Percentiles rank a stretch among this genome's conserved stretches.
These are phyloP conservation scores for Myotis davidii DNA, from an alignment of 2,113 vertebrate genomes.

Conservation along the genomic window DNA sequence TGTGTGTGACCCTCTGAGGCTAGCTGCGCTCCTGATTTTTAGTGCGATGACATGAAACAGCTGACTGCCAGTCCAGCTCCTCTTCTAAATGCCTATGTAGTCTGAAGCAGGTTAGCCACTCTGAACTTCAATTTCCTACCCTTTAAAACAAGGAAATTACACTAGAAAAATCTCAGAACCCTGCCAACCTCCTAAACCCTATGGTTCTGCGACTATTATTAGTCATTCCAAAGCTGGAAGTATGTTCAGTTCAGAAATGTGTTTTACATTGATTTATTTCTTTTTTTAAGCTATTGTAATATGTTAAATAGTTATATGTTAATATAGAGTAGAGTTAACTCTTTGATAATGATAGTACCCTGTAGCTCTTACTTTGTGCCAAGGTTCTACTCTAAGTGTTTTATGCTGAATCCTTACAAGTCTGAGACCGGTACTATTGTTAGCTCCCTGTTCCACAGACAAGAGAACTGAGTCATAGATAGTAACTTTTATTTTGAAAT, in stretches of 20 bases:
- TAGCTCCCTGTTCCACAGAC: neutral
- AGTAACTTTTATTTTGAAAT: neutral
- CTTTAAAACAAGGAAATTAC: neutral
- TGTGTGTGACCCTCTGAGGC: neutral
- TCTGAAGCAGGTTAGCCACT: neutral
- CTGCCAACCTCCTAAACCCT: neutral
- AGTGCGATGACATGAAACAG: neutral
- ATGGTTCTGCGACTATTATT: slow-evolving; percentile 15
- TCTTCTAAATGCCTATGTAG: neutral
- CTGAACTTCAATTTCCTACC: neutral
- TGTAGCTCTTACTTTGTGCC: neutral
- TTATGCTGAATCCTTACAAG: neutral
- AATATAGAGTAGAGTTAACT: neutral
- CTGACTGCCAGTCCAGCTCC: neutral
- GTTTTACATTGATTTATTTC: neutral
- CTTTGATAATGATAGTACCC: neutral
- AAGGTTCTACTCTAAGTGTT: neutral
- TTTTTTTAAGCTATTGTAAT: neutral
- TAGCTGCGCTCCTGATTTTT: neutral
- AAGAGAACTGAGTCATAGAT: neutral
- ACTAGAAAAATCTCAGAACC: neutral
- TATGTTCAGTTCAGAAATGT: neutral
- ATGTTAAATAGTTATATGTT: neutral
- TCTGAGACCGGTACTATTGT: neutral
- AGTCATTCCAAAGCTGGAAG: neutral